Base-by-base conservation (phyloP, 2,113 vertebrate genomes). In the Eolophus roseicapilla region DNA sequence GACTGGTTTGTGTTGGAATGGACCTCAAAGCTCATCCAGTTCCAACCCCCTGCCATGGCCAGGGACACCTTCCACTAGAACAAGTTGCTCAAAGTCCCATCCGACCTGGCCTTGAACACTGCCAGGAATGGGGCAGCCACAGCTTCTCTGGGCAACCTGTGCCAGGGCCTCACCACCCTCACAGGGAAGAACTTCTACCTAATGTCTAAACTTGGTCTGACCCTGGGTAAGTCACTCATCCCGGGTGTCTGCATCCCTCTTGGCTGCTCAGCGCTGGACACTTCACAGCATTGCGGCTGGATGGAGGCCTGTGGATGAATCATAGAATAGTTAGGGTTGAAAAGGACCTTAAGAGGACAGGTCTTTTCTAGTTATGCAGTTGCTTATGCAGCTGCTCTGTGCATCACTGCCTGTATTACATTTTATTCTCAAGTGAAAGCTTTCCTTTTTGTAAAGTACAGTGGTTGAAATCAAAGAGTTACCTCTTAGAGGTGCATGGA, bases 201-300 rank as follows among this genome's bases (percentile, higher is more conserved):
- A 59, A 59, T 7, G 33, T 10, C 33, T 35, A 35, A 71, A n/a
- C 53, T 43, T 62, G 65, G 25, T 64, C 18, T 73, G 62, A 33
- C 35, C 25, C 55, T 7, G 25, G 21, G 28, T 37, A 49, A 47
- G 35, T 47, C 43, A 16, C 37, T 84, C 27, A 3, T 17, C 1
- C 11, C 0, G 0, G 17, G 41, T 49, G 17, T 31, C 53, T 35
- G 33, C 0, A 2, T 86, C 33, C 21, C 4, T 0, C 15, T 25
- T 0, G 1, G 50, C 41, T 5, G 6, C 41, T 43, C 1, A 1
- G 49, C 0, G 0, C 60, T 29, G 69, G 37, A 3, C 0, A 0
- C 55, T 39, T 81, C 74, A 14, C 65, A 37, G 46, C 29, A 11
- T 11, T 0, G 0, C 65, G 78, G 73, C 55, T 44, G 64, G 17